Evolutionary conservation across 2,888 invertebrate species (phyloP), one percentile per base, ranked within the genome.

Genomic region (Hartigia nigra): DNA sequence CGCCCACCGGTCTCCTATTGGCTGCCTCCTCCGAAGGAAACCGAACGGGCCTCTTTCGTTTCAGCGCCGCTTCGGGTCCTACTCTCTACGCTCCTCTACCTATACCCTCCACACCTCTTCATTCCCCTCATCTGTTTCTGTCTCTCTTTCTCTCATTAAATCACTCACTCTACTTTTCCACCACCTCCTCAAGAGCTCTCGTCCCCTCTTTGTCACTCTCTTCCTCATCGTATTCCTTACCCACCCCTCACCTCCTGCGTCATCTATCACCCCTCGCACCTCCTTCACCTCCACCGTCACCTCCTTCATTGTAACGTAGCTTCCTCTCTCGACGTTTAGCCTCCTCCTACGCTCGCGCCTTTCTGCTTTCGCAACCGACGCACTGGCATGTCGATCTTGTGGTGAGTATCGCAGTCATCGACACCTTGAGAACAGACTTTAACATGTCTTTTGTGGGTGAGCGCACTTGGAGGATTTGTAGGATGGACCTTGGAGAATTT

Each of bases 1-100:
- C 89, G 90, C 90, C 89, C 89, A 90, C 89, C 85, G 81, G 80
- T 79, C 86, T 86, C 88, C 84, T 83, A 90, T 90, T 90, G 90
- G 90, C 84, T 82, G 81, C 82, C 39, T 84, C 86, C 86, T 83
- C 84, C 84, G 84, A 83, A 83, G 85, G 86, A 87, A 86, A 87
- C 83, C 39, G 55, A 74, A 77, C 34, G 74, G 74, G 69, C 75
- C 75, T 84, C 84, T 81, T 82, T 81, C 84, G 81, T 82, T 81
- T 78, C 81, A 75, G 32, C 82, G 79, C 77, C 31, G 72, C 72
- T 31, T 72, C 32, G 72, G 55, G 55, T 55, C 23, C 55, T 55
- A 55, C 55, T 55, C 55, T 55, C 55, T 55, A 55, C 55, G 23
- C 55, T 55, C 55, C 14, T 55, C 55, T 55, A 55, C 23, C 55